Evolutionary conservation across 2,888 invertebrate species (phyloP).

Genomic region (Himalopsyche japonica): DNA sequence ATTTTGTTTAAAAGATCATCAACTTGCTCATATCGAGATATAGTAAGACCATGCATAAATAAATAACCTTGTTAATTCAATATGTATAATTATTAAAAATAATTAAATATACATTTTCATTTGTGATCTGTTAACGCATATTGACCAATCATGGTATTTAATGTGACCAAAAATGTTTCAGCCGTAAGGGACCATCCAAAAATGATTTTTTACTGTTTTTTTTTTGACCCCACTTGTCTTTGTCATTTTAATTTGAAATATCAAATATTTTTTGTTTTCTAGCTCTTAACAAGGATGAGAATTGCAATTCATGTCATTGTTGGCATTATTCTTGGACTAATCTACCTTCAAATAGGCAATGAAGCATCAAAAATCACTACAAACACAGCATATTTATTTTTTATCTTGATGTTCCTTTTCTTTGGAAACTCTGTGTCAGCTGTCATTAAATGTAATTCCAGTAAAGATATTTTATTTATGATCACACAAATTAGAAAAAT

Average conservation of each 20-base stretch:
- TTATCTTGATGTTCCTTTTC: constrained; percentile 63
- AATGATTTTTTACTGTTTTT: no score
- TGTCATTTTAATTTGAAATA: no score
- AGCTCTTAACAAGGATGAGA: constrained; percentile 55
- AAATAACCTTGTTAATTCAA: no score
- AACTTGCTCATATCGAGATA: constrained; percentile 50
- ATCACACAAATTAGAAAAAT: no score
- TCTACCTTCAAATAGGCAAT: constrained; percentile 63
- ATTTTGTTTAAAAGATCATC: constrained; percentile 57
- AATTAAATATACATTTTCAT: no score
- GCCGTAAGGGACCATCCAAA: no score
- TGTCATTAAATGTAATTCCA: constrained; percentile 64
- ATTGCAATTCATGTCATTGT: constrained; percentile 58
- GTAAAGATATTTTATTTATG: no score
- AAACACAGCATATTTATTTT: constrained; percentile 64
- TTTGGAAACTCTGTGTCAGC: constrained; percentile 68
- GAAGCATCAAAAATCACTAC: constrained; percentile 59
- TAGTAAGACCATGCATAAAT: constrained; percentile 43
- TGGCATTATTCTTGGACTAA: constrained; percentile 60
- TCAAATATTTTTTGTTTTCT: constrained; percentile 30
- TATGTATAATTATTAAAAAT: no score
- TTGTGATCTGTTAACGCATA: no score
- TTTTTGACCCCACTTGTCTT: no score
- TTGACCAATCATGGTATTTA: no score
- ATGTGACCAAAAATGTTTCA: no score